A percentile compares a stretch with the other conserved stretches of the same genome.
Evolutionary conservation across 2,797 vertebrate genomes (phyloP).

Genomic region (Pipistrellus pygmaeus): DNA sequence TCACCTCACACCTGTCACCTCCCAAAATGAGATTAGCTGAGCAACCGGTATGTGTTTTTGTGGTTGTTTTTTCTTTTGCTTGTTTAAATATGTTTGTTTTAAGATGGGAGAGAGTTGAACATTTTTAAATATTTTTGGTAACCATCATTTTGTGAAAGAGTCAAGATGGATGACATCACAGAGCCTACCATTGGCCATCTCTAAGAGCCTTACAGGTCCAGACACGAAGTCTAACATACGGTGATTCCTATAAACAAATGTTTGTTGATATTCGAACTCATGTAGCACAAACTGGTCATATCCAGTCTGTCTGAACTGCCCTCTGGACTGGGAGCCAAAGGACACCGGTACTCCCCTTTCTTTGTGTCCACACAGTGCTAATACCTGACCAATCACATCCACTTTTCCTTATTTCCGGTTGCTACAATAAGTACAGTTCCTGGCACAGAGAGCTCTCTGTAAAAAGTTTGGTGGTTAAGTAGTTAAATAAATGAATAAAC

Average conservation of each 20-base stretch:
- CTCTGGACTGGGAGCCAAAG: not conserved
- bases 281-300: not conserved
- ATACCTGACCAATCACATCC: not conserved
- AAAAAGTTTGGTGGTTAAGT: not conserved
- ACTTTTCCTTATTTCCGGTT: not conserved
- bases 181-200: not conserved
- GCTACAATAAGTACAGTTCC: not conserved
- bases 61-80: not conserved
- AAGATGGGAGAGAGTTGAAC: not conserved
- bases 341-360: not conserved
- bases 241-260: not conserved
- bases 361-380: not conserved
- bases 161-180: not conserved
- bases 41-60: not conserved
- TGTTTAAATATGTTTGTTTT: not conserved
- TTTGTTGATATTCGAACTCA: not conserved
- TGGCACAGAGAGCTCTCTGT: not conserved
- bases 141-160: not conserved
- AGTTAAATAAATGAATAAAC: not conserved
- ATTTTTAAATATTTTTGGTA: not conserved
- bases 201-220: not conserved
- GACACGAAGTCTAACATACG: not conserved
- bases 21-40: not conserved
- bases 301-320: not conserved
- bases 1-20: accelerated